Base-by-base conservation (phyloP, 2,888 invertebrate genomes). In the Epinotia brunnichana region DNA sequence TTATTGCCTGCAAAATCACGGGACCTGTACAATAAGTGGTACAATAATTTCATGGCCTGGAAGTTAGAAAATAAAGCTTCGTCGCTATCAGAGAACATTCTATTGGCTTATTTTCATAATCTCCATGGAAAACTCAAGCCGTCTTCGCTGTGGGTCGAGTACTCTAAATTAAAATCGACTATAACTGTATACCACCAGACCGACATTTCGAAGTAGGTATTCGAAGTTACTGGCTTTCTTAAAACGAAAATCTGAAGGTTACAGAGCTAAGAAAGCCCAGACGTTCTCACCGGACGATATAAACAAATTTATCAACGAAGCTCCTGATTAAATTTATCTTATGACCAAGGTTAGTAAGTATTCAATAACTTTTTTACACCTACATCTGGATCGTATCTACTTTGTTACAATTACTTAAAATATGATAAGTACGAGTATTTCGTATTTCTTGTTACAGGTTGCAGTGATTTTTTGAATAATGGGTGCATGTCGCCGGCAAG, bases 141-240 rank as follows among this genome's bases (percentile, higher is more conserved):
- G n/a, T 64, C 53, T 3, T 53, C 53, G 53, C 17, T 64, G 5
- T 64, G 63, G 63, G 35, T 19, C 13, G 57, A 67, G 44, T 67
- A 67, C 57, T 67, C 67, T 0, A 57, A 48, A 17, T 19, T 67
- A 9, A 67, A 67, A 17, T 57, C 48, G 0, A 57, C 44, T 11
- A 24, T 67, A 17, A 57, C 29, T 17, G 48, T 67, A 24, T 48
- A 67, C 56, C 66, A 48, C 11, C 62, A 62, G 5, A 48, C 29
- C 13, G 29, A 62, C 9, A 62, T 48, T 19, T 62, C 62, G 10
- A 62, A 62, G 3, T 62, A 62, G n/a, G n/a, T n/a, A n/a, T 19
- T 7, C 53, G 10, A 54, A 54, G 17, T 54, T 19, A 19, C 19
- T 54, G 19, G 53, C 17, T 17, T 54, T 54, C 2, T 24, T 24